Conservation (phyloP, 2,888 invertebrate genomes). For the Adineta ricciae region DNA sequence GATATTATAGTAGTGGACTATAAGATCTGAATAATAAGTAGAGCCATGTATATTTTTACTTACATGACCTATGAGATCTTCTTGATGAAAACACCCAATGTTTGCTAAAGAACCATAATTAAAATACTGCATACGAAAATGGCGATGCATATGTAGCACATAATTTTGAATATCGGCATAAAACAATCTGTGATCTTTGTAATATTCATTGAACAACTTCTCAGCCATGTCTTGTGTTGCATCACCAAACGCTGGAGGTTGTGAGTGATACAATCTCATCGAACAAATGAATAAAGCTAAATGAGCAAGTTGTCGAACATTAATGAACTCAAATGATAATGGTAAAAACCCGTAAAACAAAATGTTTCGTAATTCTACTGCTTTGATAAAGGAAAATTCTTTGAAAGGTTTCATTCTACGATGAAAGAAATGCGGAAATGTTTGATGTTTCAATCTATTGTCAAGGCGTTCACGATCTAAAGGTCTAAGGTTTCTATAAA, state of each 20-base stretch:
- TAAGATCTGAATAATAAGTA: background rate
- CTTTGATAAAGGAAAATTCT: background rate
- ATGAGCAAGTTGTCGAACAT: background rate
- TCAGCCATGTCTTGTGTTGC: background rate
- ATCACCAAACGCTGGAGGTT: background rate
- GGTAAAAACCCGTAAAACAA: background rate
- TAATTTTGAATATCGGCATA: background rate
- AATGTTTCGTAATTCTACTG: background rate
- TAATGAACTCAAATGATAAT: background rate
- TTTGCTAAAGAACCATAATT: background rate
- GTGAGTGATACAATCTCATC: background rate
- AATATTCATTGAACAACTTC: background rate
- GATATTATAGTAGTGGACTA: background rate
- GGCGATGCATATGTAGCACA: background rate
- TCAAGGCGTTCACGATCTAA: background rate
- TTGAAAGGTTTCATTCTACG: background rate
- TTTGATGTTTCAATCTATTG: background rate
- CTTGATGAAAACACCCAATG: background rate
- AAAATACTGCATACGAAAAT: background rate
- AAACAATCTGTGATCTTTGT: background rate
- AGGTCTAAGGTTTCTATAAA: background rate
- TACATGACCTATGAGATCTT: background rate
- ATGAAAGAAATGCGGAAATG: background rate
- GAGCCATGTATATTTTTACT: background rate
- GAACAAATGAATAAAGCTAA: background rate